A percentile compares a stretch with the other conserved stretches of the same genome.
Evolutionary conservation across 2,888 invertebrate genomes (phyloP).

Genomic region (Athripsodes cinereus): DNA sequence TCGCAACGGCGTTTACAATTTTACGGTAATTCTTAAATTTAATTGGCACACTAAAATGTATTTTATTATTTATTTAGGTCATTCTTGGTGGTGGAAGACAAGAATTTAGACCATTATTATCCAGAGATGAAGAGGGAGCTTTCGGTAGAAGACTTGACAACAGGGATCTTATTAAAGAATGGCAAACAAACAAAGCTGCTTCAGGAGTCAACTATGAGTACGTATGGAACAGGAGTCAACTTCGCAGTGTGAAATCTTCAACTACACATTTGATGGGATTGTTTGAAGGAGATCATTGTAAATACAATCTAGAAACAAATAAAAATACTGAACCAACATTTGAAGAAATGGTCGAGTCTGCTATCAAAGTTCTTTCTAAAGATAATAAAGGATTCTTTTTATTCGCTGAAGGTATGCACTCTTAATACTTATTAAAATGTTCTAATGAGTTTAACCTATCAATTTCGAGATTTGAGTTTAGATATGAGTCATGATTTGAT

Average conservation of each 20-base stretch:
- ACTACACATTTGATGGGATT: slow-evolving; percentile 60
- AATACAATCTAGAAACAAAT: slow-evolving; percentile 59
- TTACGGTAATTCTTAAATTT: too few relatives aligned
- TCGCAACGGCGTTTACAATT: too few relatives aligned
- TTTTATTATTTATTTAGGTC: slow-evolving; percentile 48
- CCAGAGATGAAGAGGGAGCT: slow-evolving; percentile 46
- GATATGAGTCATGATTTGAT: too few relatives aligned
- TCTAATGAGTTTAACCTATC: too few relatives aligned
- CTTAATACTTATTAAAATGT: not conserved
- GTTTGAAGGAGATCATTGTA: slow-evolving; percentile 60
- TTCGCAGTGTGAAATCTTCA: slow-evolving; percentile 37
- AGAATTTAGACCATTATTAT: slow-evolving; percentile 54
- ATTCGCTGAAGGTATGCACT: slow-evolving; percentile 61
- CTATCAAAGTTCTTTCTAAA: slow-evolving; percentile 62
- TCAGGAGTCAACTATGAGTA: slow-evolving; percentile 41
- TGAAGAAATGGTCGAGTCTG: slow-evolving; percentile 74
- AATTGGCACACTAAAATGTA: too few relatives aligned
- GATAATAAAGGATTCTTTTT: slow-evolving; percentile 67
- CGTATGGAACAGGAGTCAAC: slow-evolving; percentile 51
- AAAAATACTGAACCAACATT: slow-evolving; percentile 57
- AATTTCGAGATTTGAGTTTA: too few relatives aligned
- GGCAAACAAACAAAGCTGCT: slow-evolving; percentile 49
- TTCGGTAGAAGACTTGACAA: slow-evolving; percentile 52
- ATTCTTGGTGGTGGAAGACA: slow-evolving; percentile 71
- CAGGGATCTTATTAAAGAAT: slow-evolving; percentile 59